Evolutionary conservation across 2,888 invertebrate species (phyloP).

Genomic region (Pseudococcus jackbeardsleyi): DNA sequence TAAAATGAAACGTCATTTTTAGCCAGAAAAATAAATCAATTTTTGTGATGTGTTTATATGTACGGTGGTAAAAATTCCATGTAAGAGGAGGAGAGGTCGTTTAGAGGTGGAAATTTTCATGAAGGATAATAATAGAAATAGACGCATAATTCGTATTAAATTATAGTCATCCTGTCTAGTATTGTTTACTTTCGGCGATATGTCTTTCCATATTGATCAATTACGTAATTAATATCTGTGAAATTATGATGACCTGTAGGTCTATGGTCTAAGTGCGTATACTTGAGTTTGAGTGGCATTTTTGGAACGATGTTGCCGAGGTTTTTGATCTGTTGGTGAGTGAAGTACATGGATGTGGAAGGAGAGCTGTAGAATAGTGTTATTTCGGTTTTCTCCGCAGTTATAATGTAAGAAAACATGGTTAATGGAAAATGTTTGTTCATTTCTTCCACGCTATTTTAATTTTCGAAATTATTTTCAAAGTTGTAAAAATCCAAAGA

Average conservation of each 20-base stretch:
- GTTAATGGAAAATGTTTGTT: too few species aligned
- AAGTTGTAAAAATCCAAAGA: too few species aligned
- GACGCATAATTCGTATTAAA: neutral
- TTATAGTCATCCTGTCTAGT: conserved; percentile 13
- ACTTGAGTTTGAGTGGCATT: neutral
- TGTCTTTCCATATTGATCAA: conserved; percentile 23
- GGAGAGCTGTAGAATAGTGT: too few species aligned
- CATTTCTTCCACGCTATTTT: too few species aligned
- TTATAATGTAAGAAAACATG: too few species aligned
- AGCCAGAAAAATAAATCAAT: neutral
- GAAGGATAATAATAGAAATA: neutral
- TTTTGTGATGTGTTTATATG: neutral
- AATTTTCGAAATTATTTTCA: too few species aligned
- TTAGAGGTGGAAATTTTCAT: conserved; percentile 26
- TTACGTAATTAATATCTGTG: neutral
- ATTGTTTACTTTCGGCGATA: neutral
- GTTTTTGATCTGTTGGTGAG: neutral
- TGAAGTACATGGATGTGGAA: too few species aligned
- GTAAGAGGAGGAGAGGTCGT: neutral
- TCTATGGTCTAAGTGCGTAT: neutral
- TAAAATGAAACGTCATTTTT: neutral
- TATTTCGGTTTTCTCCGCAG: too few species aligned
- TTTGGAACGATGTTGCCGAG: neutral
- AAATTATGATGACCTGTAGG: neutral
- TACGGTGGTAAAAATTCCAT: neutral